Percentiles rank a stretch among this genome's conserved stretches.
Conservation (phyloP, 2,888 invertebrate genomes). For the Lepeophtheirus nordmannii region DNA sequence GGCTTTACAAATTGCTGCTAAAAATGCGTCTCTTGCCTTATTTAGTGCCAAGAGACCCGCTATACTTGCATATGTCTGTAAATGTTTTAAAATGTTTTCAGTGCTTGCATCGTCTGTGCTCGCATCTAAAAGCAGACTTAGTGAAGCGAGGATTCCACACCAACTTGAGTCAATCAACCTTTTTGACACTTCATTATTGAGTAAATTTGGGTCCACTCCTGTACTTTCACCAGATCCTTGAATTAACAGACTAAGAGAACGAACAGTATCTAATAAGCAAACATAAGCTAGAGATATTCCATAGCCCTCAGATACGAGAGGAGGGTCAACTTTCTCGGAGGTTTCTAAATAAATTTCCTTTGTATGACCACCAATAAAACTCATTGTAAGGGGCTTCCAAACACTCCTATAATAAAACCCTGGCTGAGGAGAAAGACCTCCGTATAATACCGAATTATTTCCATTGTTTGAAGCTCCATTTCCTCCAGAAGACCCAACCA, state of each 20-base stretch:
- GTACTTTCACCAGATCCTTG: not conserved
- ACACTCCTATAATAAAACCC: conserved; percentile 85
- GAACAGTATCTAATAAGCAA: conserved; percentile 75
- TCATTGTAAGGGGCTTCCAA: conserved; percentile 73
- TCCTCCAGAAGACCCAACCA: not conserved
- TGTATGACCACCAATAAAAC: conserved; percentile 65
- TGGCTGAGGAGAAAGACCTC: conserved; percentile 66
- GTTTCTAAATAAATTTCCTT: conserved; percentile 86
- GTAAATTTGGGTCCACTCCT: conserved; percentile 34
- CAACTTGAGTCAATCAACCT: conserved; percentile 83
- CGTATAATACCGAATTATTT: conserved; percentile 36
- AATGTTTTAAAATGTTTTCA: conserved; percentile 76
- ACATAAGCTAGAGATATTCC: conserved; percentile 90
- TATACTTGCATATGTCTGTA: conserved; percentile 74
- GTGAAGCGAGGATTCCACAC: conserved; percentile 79
- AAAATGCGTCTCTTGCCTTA: conserved; percentile 76
- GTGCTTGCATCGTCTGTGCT: conserved; percentile 80
- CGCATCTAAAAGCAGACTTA: conserved; percentile 80
- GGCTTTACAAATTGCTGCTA: conserved; percentile 86
- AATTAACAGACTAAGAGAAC: conserved; percentile 60
- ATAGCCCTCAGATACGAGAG: conserved; percentile 86
- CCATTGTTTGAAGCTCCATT: not conserved
- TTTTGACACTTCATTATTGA: conserved; percentile 42
- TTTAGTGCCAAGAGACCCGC: conserved; percentile 65
- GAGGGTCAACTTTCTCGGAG: conserved; percentile 87